Evolutionary conservation across 2,888 invertebrate species (phyloP).

Genomic region (Drosophila koepferae): DNA sequence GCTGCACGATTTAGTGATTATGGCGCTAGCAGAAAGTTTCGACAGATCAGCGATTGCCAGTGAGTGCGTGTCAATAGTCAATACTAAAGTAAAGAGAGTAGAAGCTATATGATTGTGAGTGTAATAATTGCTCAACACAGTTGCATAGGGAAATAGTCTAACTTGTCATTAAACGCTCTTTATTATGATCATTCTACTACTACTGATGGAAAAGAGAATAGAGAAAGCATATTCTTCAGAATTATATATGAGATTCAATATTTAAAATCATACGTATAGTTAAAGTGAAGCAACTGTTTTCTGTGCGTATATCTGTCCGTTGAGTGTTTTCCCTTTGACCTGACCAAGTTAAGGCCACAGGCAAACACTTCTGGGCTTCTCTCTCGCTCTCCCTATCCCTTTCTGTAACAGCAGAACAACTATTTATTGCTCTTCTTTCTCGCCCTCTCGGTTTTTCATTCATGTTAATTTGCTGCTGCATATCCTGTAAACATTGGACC

Average conservation of each 20-base stretch:
- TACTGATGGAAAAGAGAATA: no score
- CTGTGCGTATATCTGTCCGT: not conserved
- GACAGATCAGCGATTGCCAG: not conserved
- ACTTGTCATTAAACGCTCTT: no score
- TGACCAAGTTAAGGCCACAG: constrained; percentile 20
- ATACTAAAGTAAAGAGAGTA: not conserved
- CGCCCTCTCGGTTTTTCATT: not conserved
- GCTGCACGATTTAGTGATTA: not conserved
- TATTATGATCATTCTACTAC: no score
- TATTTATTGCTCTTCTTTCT: constrained; percentile 23
- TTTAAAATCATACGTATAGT: not conserved
- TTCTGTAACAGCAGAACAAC: no score
- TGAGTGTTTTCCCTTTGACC: not conserved
- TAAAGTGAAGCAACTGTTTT: not conserved
- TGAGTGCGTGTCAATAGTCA: no score
- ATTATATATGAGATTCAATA: no score
- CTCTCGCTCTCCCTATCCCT: no score
- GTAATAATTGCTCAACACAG: not conserved
- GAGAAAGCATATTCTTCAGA: no score
- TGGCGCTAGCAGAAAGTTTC: not conserved
- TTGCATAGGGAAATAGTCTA: no score
- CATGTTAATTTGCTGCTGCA: constrained; percentile 67
- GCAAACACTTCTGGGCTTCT: not conserved
- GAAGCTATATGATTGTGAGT: not conserved
- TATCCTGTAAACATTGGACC: constrained; percentile 42